Evolutionary conservation across 2,888 invertebrate species (phyloP), one percentile per base, ranked within the genome.

Genomic region (Gibbula magus): DNA sequence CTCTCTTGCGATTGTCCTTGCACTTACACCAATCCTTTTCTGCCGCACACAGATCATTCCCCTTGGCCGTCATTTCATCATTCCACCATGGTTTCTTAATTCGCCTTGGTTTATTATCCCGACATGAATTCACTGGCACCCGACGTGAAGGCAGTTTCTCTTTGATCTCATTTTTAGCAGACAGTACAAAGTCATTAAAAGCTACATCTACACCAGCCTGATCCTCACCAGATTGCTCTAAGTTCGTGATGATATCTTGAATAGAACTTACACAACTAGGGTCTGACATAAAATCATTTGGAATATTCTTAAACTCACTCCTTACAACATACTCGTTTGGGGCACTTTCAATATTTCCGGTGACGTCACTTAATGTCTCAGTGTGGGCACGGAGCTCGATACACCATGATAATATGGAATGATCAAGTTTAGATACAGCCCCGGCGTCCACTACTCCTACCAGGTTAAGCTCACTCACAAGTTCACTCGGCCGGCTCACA

Each of bases 41-140:
- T 39, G 73, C 73, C 4, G 16, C 39, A 35, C 73, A 73, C n/a
- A 73, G 16, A 13, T 73, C 73, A 39, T 73, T 73, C 73, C 73
- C 7, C 10, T n/a, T 16, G 13, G 16, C 2, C 4, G 32, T 4
- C 13, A 32, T 2, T n/a, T 29, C 35, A 2, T 73, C 73, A 13
- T 73, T 73, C 73, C 73, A 32, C 32, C 32, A 32, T 29, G 35
- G 73, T 32, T 73, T 73, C 2, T 3, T 16, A 16, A 1, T 32
- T 20, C 73, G 35, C 4, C 73, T 16, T 18, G 18, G 29, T 13
- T 73, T 73, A 22, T 32, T 32, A 45, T 32, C 16, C 0, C 18
- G 29, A 73, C 39, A 18, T n/a, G n/a, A n/a, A n/a, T 32, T 73
- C 35, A 73, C 16, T 2, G 35, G 16, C 29, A 73, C 4, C 16